A percentile compares a stretch with the other conserved stretches of the same genome.
These are phyloP conservation scores for Pelusios castaneus DNA, from an alignment of 2,113 vertebrate species.

Conservation along the genomic window DNA sequence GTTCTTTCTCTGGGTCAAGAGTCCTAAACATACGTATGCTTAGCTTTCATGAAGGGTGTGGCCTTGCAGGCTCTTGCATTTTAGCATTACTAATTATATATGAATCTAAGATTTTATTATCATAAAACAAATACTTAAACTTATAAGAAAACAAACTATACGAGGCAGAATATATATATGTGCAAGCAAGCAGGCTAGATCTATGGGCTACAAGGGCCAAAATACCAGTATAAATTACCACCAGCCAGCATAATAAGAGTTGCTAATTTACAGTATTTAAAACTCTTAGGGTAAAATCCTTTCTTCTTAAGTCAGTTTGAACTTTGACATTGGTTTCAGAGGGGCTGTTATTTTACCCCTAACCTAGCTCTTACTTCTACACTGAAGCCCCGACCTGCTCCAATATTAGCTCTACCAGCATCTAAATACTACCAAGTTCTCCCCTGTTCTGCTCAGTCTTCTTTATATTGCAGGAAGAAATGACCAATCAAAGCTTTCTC, in stretches of 20 bases:
- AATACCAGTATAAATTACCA: not conserved
- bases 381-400: not conserved
- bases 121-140: no score
- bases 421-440: not conserved
- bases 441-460: not conserved
- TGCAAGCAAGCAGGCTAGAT: no score
- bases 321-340: not conserved
- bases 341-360: not conserved
- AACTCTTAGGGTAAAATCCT: not conserved
- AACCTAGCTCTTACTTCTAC: not conserved
- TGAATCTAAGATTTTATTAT: no score
- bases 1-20: no score
- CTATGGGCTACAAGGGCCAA: not conserved
- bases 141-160: no score
- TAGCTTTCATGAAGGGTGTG: no score
- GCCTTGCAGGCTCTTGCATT: no score
- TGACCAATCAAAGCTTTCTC: not conserved
- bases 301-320: not conserved
- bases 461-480: not conserved
- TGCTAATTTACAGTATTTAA: not conserved
- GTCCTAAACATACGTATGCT: no score
- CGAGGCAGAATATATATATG: no score
- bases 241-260: not conserved
- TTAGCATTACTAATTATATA: no score
- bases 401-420: not conserved